These are phyloP conservation scores for Archivesica marissinica DNA, from an alignment of 1,140 invertebrate species.

Conservation along the genomic window DNA sequence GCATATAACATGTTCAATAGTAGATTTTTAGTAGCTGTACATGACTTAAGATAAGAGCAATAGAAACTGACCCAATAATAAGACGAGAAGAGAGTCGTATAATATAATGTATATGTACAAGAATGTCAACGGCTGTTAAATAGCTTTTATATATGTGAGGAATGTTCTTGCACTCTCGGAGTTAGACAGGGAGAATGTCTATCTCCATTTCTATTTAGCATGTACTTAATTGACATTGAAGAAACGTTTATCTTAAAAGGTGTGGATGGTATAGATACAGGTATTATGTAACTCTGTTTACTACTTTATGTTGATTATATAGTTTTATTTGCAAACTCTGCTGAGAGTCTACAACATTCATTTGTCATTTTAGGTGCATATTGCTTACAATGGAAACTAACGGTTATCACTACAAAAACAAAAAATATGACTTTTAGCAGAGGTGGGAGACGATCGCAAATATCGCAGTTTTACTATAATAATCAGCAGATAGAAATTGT, in stretches of 20 bases:
- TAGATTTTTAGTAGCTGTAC: too few species aligned
- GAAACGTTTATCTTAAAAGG: background rate
- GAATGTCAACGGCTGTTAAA: too few species aligned
- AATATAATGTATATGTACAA: too few species aligned
- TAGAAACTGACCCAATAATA: too few species aligned
- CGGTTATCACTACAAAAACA: background rate
- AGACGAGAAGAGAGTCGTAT: too few species aligned
- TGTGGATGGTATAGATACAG: background rate
- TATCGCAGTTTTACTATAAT: background rate
- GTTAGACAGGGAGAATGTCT: conserved; percentile 46
- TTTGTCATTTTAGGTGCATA: background rate
- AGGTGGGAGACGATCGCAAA: background rate
- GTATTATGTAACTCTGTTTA: background rate
- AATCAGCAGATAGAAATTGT: background rate
- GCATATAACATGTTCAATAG: too few species aligned
- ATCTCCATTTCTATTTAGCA: conserved; percentile 45
- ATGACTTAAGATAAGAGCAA: too few species aligned
- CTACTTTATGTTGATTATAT: background rate
- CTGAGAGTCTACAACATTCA: background rate
- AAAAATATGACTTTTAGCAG: background rate
- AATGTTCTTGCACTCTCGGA: background rate
- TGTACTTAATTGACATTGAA: conserved; percentile 39
- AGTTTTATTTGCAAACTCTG: background rate
- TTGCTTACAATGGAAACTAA: background rate
- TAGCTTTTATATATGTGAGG: too few species aligned